Percentiles rank a stretch among this genome's conserved stretches.
phyloP scores from a whole-genome alignment of 2,113 vertebrate species.

The Channa maculata region DNA sequence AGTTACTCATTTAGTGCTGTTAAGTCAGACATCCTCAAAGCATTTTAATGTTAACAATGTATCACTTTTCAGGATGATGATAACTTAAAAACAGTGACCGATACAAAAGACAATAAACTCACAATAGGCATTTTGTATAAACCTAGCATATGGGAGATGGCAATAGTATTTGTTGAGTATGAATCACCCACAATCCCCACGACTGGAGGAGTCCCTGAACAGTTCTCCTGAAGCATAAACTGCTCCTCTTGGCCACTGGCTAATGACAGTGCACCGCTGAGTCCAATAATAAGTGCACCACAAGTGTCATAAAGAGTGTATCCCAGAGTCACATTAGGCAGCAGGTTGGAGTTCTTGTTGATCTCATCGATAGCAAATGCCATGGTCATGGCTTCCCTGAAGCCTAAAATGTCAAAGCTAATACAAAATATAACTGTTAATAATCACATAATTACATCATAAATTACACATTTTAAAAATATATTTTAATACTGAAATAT shows the following conservation, averaged over 20 bases:
- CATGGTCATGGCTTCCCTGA: conserved; percentile 74
- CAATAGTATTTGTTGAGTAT: conserved; percentile 71
- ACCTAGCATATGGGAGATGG: conserved; percentile 72
- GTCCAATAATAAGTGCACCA: conserved; percentile 60
- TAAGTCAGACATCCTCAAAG: not conserved
- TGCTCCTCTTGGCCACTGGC: conserved; percentile 60
- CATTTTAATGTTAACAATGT: not conserved
- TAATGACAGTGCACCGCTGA: conserved; percentile 65
- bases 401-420: conserved; percentile 65
- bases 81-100: too few relatives aligned
- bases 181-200: conserved; percentile 76
- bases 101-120: conserved; percentile 10
- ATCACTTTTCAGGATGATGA: too few relatives aligned
- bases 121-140: conserved; percentile 75
- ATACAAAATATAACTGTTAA: conserved; percentile 2
- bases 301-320: conserved; percentile 77
- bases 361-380: conserved; percentile 78
- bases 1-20: too few relatives aligned
- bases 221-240: conserved; percentile 37
- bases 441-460: too few relatives aligned
- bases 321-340: conserved; percentile 73
- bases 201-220: conserved; percentile 64
- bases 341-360: conserved; percentile 66
- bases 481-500: not conserved
- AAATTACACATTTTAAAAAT: too few relatives aligned